Conservation (phyloP, 2,888 invertebrate species). For the Agrypnus murinus region DNA sequence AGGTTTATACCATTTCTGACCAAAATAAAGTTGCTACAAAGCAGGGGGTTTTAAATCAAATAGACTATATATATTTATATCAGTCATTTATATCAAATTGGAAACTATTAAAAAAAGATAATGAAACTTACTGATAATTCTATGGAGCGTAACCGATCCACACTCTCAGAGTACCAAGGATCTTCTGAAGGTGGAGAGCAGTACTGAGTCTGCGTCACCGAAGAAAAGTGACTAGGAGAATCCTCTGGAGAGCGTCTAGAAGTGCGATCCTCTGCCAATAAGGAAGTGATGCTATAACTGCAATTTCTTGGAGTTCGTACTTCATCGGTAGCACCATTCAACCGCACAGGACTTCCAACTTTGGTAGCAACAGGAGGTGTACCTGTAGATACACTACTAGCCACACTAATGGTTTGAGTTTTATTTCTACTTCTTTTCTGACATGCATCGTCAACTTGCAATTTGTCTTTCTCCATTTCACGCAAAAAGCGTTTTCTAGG, state of each 20-base stretch:
- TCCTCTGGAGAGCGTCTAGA: slow-evolving; percentile 66
- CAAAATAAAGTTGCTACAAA: too few relatives aligned
- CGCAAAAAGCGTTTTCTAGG: slow-evolving; percentile 88
- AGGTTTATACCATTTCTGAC: too few relatives aligned
- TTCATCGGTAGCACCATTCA: slow-evolving; percentile 60
- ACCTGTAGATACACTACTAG: slow-evolving; percentile 63
- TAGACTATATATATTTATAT: too few relatives aligned
- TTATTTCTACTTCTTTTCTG: slow-evolving; percentile 66
- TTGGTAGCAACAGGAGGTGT: slow-evolving; percentile 54
- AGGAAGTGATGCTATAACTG: slow-evolving; percentile 90
- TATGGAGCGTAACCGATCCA: slow-evolving; percentile 68
- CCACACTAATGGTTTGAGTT: slow-evolving; percentile 50
- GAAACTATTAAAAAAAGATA: too few relatives aligned
- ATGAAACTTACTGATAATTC: slow-evolving; percentile 69
- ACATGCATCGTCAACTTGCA: slow-evolving; percentile 61
- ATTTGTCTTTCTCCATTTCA: slow-evolving; percentile 78
- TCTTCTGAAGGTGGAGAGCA: slow-evolving; percentile 70
- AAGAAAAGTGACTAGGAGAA: slow-evolving; percentile 66
- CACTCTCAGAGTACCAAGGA: slow-evolving; percentile 68
- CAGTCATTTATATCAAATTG: too few relatives aligned
- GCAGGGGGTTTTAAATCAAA: too few relatives aligned
- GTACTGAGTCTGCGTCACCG: slow-evolving; percentile 70
- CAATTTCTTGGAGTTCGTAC: slow-evolving; percentile 70
- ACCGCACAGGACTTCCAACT: slow-evolving; percentile 60
- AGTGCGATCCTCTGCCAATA: slow-evolving; percentile 78